These are phyloP conservation scores for Terebella lapidaria DNA, from an alignment of 2,888 invertebrate genomes.

Conservation along the genomic window DNA sequence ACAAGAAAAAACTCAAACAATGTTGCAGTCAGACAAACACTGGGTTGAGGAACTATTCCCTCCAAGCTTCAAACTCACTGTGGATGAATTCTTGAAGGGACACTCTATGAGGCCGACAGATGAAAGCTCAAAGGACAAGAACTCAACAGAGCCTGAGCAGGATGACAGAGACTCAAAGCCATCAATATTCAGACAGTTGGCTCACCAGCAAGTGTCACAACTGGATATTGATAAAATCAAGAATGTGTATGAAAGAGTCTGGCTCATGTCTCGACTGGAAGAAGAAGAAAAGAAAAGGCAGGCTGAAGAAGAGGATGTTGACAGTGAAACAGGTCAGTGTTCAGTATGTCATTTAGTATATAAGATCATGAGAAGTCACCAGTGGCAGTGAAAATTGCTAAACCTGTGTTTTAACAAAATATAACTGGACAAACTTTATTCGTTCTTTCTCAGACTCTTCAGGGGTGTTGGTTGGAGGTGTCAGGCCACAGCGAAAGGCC, in stretches of 20 bases:
- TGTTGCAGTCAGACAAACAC: slow-evolving; percentile 20
- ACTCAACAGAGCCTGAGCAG: background rate
- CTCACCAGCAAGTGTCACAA: slow-evolving; percentile 27
- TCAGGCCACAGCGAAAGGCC: too few relatives aligned
- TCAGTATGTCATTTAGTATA: too few relatives aligned
- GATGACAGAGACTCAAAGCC: slow-evolving; percentile 15
- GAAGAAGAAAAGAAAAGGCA: slow-evolving; percentile 28
- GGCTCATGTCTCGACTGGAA: slow-evolving; percentile 33
- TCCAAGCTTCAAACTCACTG: slow-evolving; percentile 33
- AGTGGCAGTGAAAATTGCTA: too few relatives aligned
- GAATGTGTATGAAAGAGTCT: slow-evolving; percentile 41
- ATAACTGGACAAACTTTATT: too few relatives aligned
- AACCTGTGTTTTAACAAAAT: too few relatives aligned
- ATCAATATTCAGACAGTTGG: slow-evolving; percentile 19
- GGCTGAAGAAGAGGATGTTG: background rate
- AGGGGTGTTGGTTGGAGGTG: too few relatives aligned
- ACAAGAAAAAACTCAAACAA: too few relatives aligned
- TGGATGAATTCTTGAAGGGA: slow-evolving; percentile 19
- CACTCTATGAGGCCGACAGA: background rate
- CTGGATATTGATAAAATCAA: slow-evolving; percentile 28
- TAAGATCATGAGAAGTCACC: too few relatives aligned
- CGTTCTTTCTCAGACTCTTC: too few relatives aligned
- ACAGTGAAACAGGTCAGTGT: too few relatives aligned
- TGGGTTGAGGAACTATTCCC: slow-evolving; percentile 47
- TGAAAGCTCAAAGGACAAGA: background rate